These are phyloP conservation scores for Gobius niger DNA, from an alignment of 2,113 vertebrate genomes.

Conservation along the genomic window DNA sequence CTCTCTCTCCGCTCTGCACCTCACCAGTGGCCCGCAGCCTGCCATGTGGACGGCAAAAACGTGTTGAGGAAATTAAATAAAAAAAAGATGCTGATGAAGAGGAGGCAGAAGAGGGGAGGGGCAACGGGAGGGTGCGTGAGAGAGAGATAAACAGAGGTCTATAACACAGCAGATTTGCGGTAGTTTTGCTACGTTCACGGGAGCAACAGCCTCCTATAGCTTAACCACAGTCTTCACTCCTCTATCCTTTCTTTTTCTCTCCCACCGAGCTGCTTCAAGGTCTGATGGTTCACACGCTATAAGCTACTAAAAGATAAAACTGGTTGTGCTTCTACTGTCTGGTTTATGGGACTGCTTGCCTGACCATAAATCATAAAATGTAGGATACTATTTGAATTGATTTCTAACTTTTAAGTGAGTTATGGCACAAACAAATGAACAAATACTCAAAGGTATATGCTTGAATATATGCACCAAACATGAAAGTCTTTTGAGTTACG, in stretches of 20 bases:
- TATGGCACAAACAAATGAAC: too few relatives aligned
- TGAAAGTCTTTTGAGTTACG: too few relatives aligned
- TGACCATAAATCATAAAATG: not conserved
- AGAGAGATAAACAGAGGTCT: constrained; percentile 28
- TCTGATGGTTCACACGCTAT: constrained; percentile 35
- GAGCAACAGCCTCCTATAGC: constrained; percentile 34
- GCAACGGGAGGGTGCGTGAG: constrained; percentile 12
- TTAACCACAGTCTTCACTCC: constrained; percentile 20
- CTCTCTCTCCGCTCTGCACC: constrained; percentile 54
- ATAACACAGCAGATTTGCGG: constrained; percentile 58
- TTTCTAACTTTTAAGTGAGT: not conserved
- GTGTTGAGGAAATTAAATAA: constrained; percentile 45
- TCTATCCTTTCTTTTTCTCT: constrained; percentile 25
- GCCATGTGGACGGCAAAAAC: constrained; percentile 67
- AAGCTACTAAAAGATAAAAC: constrained; percentile 34
- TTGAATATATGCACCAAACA: too few relatives aligned
- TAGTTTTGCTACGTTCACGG: constrained; percentile 47
- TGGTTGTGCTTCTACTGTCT: constrained; percentile 15
- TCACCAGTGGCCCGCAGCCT: constrained; percentile 53
- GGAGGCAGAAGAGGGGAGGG: constrained; percentile 9
- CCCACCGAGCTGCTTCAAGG: constrained; percentile 33
- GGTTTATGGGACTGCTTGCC: not conserved
- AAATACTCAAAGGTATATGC: too few relatives aligned
- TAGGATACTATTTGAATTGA: not conserved
- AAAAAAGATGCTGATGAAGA: constrained; percentile 33